Evolutionary conservation across 2,797 vertebrate genomes (phyloP).

Genomic region (Ptychadena robeensis): DNA sequence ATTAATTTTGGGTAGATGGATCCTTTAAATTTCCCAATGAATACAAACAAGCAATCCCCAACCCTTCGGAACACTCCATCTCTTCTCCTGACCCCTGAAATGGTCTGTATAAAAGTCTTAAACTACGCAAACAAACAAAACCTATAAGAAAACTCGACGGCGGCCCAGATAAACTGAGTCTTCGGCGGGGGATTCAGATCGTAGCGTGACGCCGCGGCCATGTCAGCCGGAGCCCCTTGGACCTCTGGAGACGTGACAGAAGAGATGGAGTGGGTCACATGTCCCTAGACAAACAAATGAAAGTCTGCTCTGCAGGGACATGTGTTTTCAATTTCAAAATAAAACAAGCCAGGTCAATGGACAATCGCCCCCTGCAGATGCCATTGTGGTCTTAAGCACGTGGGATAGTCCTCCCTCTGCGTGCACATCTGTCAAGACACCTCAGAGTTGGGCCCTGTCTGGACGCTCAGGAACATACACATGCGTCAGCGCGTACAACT

Average conservation of each 20-base stretch:
- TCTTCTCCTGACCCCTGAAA: neutral
- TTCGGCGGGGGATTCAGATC: neutral
- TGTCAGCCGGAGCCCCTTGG: neutral
- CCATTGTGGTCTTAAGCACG: conserved; percentile 57
- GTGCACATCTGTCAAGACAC: conserved; percentile 46
- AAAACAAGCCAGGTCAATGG: conserved; percentile 60
- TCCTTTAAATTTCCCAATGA: neutral
- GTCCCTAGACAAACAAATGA: conserved; percentile 66
- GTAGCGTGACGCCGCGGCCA: neutral
- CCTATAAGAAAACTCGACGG: neutral
- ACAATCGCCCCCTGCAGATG: conserved; percentile 61
- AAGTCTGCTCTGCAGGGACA: conserved; percentile 65
- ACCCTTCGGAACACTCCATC: neutral
- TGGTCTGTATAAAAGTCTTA: neutral
- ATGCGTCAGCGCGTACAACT: conserved; percentile 56
- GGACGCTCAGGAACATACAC: conserved; percentile 52
- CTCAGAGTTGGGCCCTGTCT: conserved; percentile 46
- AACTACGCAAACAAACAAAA: neutral
- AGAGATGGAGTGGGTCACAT: conserved; percentile 63
- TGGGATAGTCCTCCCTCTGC: conserved; percentile 62
- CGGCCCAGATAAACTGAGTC: neutral
- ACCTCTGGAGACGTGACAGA: conserved; percentile 55
- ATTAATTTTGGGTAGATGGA: no score
- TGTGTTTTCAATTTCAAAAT: conserved; percentile 63
- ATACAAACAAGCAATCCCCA: neutral